These are phyloP conservation scores for Nilaparvata lugens DNA, from an alignment of 1,140 invertebrate species.

Conservation along the genomic window DNA sequence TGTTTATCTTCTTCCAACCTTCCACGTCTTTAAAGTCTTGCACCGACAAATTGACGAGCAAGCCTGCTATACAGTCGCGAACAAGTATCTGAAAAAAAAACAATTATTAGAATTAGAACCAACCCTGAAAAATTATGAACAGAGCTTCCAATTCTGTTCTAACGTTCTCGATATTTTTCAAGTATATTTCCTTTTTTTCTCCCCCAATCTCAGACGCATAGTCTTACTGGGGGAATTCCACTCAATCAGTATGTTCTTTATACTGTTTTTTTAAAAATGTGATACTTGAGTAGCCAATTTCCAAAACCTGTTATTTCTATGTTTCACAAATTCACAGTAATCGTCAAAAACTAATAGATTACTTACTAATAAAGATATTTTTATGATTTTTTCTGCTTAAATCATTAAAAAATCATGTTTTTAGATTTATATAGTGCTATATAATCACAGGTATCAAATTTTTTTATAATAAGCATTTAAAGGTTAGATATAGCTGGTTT, in stretches of 20 bases:
- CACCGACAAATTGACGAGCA: conserved; percentile 65
- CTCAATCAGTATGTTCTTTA: neutral
- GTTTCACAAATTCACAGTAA: too few relatives aligned
- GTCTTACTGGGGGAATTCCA: too few relatives aligned
- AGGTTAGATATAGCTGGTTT: conserved; percentile 11
- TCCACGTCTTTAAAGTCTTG: conserved; percentile 78
- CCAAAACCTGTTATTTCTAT: too few relatives aligned
- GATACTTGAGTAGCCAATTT: too few relatives aligned
- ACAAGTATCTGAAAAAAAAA: conserved; percentile 43
- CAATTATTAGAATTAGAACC: neutral
- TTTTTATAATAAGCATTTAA: conserved; percentile 6
- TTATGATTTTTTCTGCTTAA: too few relatives aligned
- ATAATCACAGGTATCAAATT: conserved; percentile 7
- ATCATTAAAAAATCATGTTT: conserved; percentile 12
- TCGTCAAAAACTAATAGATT: too few relatives aligned
- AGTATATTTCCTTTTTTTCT: too few relatives aligned
- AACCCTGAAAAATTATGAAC: neutral
- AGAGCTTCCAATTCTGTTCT: neutral
- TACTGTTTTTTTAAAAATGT: too few relatives aligned
- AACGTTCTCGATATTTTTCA: too few relatives aligned
- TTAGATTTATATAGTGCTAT: conserved; percentile 1
- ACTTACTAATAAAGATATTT: too few relatives aligned
- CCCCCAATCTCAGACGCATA: too few relatives aligned
- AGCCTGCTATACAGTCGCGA: conserved; percentile 63
- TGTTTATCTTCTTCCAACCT: conserved; percentile 40